Evolutionary conservation across 2,888 invertebrate species (phyloP), one percentile per base, ranked within the genome.

Genomic region (Piscicola geometra): DNA sequence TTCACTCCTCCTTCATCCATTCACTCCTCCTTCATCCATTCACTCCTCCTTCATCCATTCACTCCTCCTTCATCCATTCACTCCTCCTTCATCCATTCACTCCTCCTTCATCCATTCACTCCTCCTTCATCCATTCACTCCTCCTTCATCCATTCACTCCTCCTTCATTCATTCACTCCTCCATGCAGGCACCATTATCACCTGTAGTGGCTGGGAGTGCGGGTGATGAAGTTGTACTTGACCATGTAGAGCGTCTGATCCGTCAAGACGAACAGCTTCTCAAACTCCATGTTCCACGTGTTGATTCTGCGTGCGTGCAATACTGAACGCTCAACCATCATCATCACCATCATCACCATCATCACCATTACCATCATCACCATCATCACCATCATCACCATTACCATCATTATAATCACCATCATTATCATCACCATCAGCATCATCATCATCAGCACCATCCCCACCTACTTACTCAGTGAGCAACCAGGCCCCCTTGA

Each of bases 261-360:
- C 1, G 91, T 91, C 33, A 93, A 86, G 21, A 93, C 84, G 1
- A 93, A 87, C 56, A 93, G 88, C 71, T 92, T 88, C 85, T 93
- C 93, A 81, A 91, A 90, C 83, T 93, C 93, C 82, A 91, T 90
- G 83, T 93, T 92, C 93, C 93, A 93, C 78, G 92, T 88, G 81
- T 91, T 92, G 81, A 93, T 92, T 84, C 93, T 93, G 84, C 15
- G n/a, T n/a, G n/a, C n/a, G n/a, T n/a, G n/a, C n/a, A n/a, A n/a
- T n/a, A n/a, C n/a, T n/a, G n/a, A n/a, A n/a, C n/a, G n/a, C 41
- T 5, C 25, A 1, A 56, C 56, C 75, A 70, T 41, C 71, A 71
- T 36, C 70, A 70, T 30, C 70, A 68, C 56, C 75, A 60, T 50
- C 75, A 28, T 60, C 75, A 33, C 32, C 69, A 69, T 70, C 75